A percentile compares a stretch with the other conserved stretches of the same genome.
These are phyloP conservation scores for Rattus rattus DNA, from an alignment of 2,113 vertebrate genomes.

Conservation along the genomic window DNA sequence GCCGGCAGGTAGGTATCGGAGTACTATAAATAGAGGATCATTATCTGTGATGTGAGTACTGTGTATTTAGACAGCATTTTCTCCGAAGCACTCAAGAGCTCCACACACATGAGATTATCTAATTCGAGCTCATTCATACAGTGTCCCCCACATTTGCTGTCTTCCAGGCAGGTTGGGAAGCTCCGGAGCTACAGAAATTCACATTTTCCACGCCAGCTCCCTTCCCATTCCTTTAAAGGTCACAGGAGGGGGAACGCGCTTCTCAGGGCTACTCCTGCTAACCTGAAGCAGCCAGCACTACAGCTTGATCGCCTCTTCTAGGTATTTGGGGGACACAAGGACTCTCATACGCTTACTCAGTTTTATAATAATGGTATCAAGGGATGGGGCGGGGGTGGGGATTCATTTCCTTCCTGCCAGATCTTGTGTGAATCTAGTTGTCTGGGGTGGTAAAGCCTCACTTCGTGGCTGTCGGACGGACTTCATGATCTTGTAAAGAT, in stretches of 20 bases:
- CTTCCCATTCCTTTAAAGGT: not conserved
- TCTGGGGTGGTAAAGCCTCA: not conserved
- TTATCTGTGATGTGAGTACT: conserved; percentile 72
- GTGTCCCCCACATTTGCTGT: conserved; percentile 59
- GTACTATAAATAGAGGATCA: conserved; percentile 71
- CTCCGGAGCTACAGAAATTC: conserved; percentile 38
- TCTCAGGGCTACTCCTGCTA: not conserved
- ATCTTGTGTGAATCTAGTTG: not conserved
- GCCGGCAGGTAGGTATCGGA: conserved; percentile 60
- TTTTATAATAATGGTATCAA: not conserved
- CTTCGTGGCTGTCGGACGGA: not conserved
- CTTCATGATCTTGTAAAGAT: not conserved
- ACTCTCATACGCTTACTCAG: not conserved
- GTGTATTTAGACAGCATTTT: conserved; percentile 76
- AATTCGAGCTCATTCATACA: conserved; percentile 73
- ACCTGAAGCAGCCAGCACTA: not conserved
- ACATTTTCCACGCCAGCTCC: not conserved
- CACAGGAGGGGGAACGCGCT: not conserved
- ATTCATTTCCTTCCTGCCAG: not conserved
- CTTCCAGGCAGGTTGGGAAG: conserved; percentile 50
- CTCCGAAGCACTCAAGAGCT: conserved; percentile 71
- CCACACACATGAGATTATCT: conserved; percentile 68
- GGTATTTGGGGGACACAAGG: not conserved
- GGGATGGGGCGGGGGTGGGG: not conserved
- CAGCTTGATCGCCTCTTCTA: not conserved